phyloP scores from a whole-genome alignment of 2,113 vertebrate genomes.

The Uropsilus gracilis region DNA sequence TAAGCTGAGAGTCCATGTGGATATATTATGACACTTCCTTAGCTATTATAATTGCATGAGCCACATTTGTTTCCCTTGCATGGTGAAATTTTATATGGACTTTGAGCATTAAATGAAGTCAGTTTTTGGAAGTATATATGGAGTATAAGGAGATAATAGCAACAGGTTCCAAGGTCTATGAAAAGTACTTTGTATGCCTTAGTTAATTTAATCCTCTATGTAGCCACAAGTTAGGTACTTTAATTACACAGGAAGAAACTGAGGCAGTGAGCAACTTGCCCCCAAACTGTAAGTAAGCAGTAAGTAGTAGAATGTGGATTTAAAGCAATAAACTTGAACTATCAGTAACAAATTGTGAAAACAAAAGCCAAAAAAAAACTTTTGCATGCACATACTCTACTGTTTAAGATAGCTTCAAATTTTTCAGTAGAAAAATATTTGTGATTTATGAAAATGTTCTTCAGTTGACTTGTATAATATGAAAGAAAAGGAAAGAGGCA shows the following conservation, averaged over 20 bases:
- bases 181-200: not conserved
- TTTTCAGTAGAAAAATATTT: not conserved
- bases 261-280: not conserved
- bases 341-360: not conserved
- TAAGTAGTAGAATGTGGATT: not conserved
- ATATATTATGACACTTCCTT: not conserved
- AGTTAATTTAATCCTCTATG: not conserved
- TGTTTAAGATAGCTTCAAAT: not conserved
- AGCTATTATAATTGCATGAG: not conserved
- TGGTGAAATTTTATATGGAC: not conserved
- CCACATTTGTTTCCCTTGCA: not conserved
- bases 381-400: fast-evolving
- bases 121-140: not conserved
- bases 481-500: not conserved
- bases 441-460: not conserved
- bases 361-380: not conserved
- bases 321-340: not conserved
- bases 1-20: not conserved
- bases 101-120: not conserved
- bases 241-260: not conserved
- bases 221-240: fast-evolving
- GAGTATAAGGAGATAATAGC: not conserved
- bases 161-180: not conserved
- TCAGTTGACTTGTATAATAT: not conserved
- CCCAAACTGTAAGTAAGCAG: fast-evolving